Evolutionary conservation across 1,140 invertebrate species (phyloP).

Genomic region (Drosophila sucinea): DNA sequence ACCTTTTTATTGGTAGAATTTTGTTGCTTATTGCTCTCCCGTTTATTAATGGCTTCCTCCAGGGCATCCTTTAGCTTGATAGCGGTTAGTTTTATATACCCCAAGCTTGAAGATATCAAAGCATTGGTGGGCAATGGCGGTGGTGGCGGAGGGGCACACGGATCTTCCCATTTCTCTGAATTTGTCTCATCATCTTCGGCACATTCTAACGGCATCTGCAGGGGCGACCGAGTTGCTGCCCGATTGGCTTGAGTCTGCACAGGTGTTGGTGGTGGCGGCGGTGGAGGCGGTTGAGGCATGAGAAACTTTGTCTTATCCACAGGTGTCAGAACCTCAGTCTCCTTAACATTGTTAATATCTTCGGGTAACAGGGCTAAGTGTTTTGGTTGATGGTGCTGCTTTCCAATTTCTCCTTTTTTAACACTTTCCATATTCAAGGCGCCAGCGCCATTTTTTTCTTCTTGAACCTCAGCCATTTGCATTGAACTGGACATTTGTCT

Average conservation of each 20-base stretch:
- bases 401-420: conserved; percentile 31
- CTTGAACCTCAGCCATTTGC: conserved; percentile 56
- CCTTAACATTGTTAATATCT: conserved; percentile 8
- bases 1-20: conserved; percentile 26
- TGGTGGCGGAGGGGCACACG: conserved; percentile 66
- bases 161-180: conserved; percentile 71
- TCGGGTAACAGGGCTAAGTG: conserved; percentile 31
- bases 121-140: conserved; percentile 56
- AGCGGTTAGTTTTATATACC: conserved; percentile 57
- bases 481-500: conserved; percentile 44
- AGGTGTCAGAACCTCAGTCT: conserved; percentile 48
- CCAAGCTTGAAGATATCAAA: conserved; percentile 15
- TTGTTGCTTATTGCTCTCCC: conserved; percentile 51
- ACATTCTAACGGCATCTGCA: conserved; percentile 28
- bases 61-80: conserved; percentile 64
- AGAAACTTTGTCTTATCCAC: conserved; percentile 44
- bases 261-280: conserved; percentile 74
- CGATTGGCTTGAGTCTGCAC: conserved; percentile 49
- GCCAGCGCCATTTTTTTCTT: conserved; percentile 79
- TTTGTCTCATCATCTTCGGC: conserved; percentile 64
- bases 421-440: conserved; percentile 50
- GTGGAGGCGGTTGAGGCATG: conserved; percentile 69
- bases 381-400: conserved; percentile 37
- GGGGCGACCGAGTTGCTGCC: conserved; percentile 4
- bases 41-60: conserved; percentile 66